A percentile compares a stretch with the other conserved stretches of the same genome.
phyloP scores from a whole-genome alignment of 1,140 invertebrate genomes.

The Paraescarpia echinospica region DNA sequence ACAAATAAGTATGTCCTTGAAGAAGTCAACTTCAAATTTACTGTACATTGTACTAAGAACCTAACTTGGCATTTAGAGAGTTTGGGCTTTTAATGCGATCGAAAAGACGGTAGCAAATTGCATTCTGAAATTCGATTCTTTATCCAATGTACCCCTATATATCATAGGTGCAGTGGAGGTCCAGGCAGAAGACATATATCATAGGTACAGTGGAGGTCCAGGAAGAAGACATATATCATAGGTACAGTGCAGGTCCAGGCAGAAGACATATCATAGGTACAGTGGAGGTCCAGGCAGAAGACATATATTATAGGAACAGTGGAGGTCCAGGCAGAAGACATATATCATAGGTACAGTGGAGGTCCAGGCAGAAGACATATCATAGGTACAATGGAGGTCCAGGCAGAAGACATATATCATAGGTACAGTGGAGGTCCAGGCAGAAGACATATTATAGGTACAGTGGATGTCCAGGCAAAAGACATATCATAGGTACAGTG shows the following conservation, averaged over 20 bases:
- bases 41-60: background rate
- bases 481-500: background rate
- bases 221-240: background rate
- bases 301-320: too few species aligned
- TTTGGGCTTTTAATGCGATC: background rate
- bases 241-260: background rate
- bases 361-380: background rate
- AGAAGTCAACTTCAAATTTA: background rate
- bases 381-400: too few species aligned
- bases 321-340: too few species aligned
- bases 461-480: too few species aligned
- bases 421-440: background rate
- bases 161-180: background rate
- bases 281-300: background rate
- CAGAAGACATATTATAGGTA: background rate
- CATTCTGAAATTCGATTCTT: background rate
- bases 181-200: background rate
- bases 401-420: background rate
- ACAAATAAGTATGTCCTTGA: too few species aligned
- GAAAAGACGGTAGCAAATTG: background rate
- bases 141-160: background rate
- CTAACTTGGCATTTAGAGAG: background rate
- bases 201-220: too few species aligned
- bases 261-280: background rate
- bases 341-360: background rate